A percentile compares a stretch with the other conserved stretches of the same genome.
Conservation (phyloP, 1,140 invertebrate species). For the Lordiphosa stackelbergi region DNA sequence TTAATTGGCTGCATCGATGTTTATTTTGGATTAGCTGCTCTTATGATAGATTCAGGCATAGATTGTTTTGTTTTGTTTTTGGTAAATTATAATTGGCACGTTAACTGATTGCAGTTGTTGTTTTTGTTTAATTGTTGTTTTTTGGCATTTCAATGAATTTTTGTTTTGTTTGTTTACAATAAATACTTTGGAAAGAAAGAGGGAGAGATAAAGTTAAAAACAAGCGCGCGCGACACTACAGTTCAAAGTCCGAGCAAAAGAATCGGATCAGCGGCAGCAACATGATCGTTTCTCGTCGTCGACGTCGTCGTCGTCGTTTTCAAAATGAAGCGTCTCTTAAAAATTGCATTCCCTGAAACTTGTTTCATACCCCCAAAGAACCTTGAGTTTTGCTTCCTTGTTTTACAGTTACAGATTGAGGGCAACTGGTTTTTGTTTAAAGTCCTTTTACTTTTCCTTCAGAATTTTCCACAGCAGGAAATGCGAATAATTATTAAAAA, state of each 20-base stretch:
- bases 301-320: no score
- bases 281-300: no score
- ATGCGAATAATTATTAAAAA: slow-evolving; percentile 3
- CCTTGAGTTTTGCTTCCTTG: slow-evolving; percentile 22
- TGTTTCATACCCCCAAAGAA: neutral
- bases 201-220: slow-evolving; percentile 4
- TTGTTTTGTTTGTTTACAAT: slow-evolving; percentile 39
- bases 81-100: slow-evolving; percentile 34
- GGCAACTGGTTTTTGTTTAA: neutral
- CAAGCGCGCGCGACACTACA: no score
- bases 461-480: slow-evolving; percentile 13
- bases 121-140: slow-evolving; percentile 20
- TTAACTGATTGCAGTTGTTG: slow-evolving; percentile 18
- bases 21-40: slow-evolving; percentile 28
- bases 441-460: slow-evolving; percentile 12
- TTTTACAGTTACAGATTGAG: slow-evolving; percentile 35
- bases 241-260: slow-evolving; percentile 28
- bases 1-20: slow-evolving; percentile 22
- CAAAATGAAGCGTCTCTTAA: no score
- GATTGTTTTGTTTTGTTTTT: slow-evolving; percentile 28
- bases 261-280: neutral
- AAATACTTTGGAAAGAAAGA: slow-evolving; percentile 34
- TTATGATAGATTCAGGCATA: slow-evolving; percentile 33
- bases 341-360: slow-evolving; percentile 1
- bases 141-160: slow-evolving; percentile 39